These are phyloP conservation scores for Drosophila persimilis DNA, from an alignment of 1,140 invertebrate genomes.

Conservation along the genomic window DNA sequence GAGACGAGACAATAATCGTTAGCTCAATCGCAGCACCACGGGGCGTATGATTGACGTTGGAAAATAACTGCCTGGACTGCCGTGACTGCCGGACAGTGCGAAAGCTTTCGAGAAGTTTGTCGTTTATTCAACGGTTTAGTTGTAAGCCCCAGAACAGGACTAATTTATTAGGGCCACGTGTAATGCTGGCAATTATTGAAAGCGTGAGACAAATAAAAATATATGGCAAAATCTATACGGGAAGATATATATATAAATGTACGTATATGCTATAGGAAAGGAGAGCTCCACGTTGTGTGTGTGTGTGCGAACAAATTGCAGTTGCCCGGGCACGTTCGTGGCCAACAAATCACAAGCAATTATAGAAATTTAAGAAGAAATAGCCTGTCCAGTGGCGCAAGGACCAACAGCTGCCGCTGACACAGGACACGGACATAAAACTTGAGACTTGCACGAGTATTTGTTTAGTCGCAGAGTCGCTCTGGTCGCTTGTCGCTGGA, in stretches of 20 bases:
- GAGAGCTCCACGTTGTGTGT: conserved; percentile 19
- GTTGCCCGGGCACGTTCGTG: conserved; percentile 74
- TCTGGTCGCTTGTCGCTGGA: conserved; percentile 4
- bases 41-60: conserved; percentile 49
- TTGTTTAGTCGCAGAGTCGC: conserved; percentile 34
- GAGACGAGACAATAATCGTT: not conserved
- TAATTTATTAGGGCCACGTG: conserved; percentile 80
- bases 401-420: conserved; percentile 70
- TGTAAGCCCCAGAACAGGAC: conserved; percentile 18
- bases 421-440: conserved; percentile 69
- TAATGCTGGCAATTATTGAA: conserved; percentile 80
- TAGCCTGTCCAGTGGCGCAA: conserved; percentile 46
- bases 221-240: conserved; percentile 61
- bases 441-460: conserved; percentile 30
- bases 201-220: conserved; percentile 80
- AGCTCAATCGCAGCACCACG: conserved; percentile 3
- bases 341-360: conserved; percentile 81
- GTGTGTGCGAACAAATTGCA: conserved; percentile 66
- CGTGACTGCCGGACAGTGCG: too few species aligned
- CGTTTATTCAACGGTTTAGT: conserved; percentile 16
- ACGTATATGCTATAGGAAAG: conserved; percentile 2
- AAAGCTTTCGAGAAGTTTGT: conserved; percentile 39
- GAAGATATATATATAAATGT: conserved; percentile 21
- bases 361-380: conserved; percentile 81
- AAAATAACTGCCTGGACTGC: conserved; percentile 24